Percentiles rank a stretch among this genome's conserved stretches.
phyloP scores from a whole-genome alignment of 2,888 invertebrate genomes.

The Lasioglossum vierecki region DNA sequence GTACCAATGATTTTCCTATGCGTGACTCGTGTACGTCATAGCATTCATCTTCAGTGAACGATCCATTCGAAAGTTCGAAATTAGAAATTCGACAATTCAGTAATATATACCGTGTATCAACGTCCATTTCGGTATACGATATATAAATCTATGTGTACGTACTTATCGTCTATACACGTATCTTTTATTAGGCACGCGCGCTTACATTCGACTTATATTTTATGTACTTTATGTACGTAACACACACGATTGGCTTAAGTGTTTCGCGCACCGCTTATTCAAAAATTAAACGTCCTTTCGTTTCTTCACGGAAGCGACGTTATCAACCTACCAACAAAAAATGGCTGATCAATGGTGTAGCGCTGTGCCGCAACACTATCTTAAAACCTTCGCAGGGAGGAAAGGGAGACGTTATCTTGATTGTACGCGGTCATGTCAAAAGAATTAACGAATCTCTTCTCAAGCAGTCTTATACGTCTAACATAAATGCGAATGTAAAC shows the following conservation, averaged over 20 bases:
- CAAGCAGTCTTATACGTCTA: slow-evolving; percentile 51
- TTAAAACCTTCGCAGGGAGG: slow-evolving; percentile 22
- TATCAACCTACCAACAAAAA: slow-evolving; percentile 2
- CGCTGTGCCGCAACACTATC: not conserved
- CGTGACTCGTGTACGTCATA: slow-evolving; percentile 13
- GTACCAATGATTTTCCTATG: slow-evolving; percentile 76
- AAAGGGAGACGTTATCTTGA: slow-evolving; percentile 32
- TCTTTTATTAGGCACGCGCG: slow-evolving; percentile 39
- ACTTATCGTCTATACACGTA: slow-evolving; percentile 37
- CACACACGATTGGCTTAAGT: slow-evolving; percentile 18
- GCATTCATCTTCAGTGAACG: slow-evolving; percentile 24
- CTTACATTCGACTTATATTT: slow-evolving; percentile 12
- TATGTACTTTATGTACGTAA: slow-evolving; percentile 2
- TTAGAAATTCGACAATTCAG: slow-evolving; percentile 22
- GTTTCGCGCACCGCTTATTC: slow-evolving; percentile 20
- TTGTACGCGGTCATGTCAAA: slow-evolving; percentile 13
- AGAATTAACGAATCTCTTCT: slow-evolving; percentile 25
- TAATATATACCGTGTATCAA: slow-evolving; percentile 24
- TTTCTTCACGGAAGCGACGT: not conserved
- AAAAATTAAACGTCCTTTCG: not conserved
- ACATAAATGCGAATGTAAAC: slow-evolving; percentile 57
- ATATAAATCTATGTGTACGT: slow-evolving; percentile 23
- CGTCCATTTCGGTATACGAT: slow-evolving; percentile 27
- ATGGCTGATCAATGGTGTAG: slow-evolving; percentile 14
- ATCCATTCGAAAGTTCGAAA: slow-evolving; percentile 27